Evolutionary conservation across 1,140 invertebrate genomes (phyloP).

Genomic region (Zaprionus vittiger): DNA sequence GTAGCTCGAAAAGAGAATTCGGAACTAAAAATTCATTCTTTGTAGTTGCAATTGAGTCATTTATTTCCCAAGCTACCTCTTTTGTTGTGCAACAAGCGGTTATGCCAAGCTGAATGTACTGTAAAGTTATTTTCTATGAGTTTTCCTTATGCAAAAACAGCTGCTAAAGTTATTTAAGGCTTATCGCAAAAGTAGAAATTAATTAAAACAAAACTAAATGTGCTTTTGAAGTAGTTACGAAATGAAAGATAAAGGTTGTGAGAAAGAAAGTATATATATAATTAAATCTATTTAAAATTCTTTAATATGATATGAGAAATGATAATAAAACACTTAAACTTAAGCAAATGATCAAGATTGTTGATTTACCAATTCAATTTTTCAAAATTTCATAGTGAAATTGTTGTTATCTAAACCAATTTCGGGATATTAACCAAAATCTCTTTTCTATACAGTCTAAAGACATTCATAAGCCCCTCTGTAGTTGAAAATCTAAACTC

Average conservation of each 20-base stretch:
- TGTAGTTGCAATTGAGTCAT: background rate
- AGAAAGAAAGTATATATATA: background rate
- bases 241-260: background rate
- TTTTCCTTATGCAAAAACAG: constrained; percentile 1
- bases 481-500: background rate
- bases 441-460: too few relatives aligned
- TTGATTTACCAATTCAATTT: too few relatives aligned
- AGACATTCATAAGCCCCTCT: background rate
- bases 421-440: too few relatives aligned
- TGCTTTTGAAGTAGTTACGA: background rate
- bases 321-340: too few relatives aligned
- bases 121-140: background rate
- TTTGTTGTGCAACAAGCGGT: background rate
- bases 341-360: too few relatives aligned
- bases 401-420: too few relatives aligned
- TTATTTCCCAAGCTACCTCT: background rate
- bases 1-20: background rate
- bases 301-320: too few relatives aligned
- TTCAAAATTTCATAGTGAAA: too few relatives aligned
- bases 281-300: too few relatives aligned
- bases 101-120: background rate
- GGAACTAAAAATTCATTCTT: background rate
- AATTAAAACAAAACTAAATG: background rate
- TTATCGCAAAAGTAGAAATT: constrained; percentile 8
- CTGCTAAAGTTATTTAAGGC: constrained; percentile 10